Evolutionary conservation across 2,797 vertebrate genomes (phyloP), one percentile per base, ranked within the genome.

Genomic region (Discoglossus pictus): DNA sequence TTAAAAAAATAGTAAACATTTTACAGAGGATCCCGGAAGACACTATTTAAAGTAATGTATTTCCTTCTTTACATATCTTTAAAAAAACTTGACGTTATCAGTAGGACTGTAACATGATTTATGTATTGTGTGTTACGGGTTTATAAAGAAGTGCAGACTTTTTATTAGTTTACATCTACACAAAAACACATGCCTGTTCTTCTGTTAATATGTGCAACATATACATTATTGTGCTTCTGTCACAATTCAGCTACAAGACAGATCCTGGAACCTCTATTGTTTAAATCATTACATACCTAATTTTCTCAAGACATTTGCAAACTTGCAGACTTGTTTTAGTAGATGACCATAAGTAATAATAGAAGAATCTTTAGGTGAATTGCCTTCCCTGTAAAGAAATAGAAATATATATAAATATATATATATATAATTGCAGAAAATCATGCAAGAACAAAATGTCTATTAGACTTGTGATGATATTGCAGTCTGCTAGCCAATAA

Each of bases 251-350:
- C n/a, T n/a, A n/a, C 43, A 21, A 12, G 21, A 23, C 20, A 21
- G 18, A 24, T 7, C 11, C 18, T 48, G 44, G 4, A 24, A 48
- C n/a, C n/a, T n/a, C n/a, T n/a, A n/a, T n/a, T n/a, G n/a, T n/a
- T n/a, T n/a, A n/a, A n/a, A n/a, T n/a, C 80, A 55, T 70, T 68
- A 61, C 27, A 42, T 80, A 90, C 91, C 91, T 82, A 91, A 73
- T 63, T 80, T 74, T 68, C 82, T 90, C 17, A 91, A 82, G 36
- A 87, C 86, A 51, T 91, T 93, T 15, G 91, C 88, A 67, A 88
- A 90, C 65, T 82, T 81, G 81, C 91, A 92, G 65, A 92, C 89
- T n/a, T 88, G 81, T 40, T 78, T 83, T 53, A 92, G 79, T 55
- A 93, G 80, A 73, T 90, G 85, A 21, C 65, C 61, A 74, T 92